Evolutionary conservation across 2,888 invertebrate genomes (phyloP).

Genomic region (Lottia scabra): DNA sequence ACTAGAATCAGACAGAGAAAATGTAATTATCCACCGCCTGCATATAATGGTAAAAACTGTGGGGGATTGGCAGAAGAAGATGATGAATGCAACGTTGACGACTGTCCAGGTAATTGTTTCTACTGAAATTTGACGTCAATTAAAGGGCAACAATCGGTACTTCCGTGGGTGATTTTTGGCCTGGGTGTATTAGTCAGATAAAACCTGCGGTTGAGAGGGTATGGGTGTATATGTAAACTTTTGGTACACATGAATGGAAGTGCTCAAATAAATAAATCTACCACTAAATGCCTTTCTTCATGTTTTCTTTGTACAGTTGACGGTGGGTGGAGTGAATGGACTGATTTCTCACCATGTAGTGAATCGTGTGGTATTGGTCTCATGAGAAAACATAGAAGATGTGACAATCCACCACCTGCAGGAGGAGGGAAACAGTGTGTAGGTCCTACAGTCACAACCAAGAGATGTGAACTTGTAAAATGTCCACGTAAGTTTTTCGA

Average conservation of each 20-base stretch:
- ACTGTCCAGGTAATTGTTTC: conserved; percentile 48
- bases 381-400: conserved; percentile 48
- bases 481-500: conserved; percentile 56
- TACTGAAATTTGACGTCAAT: too few relatives aligned
- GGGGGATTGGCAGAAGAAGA: conserved; percentile 36
- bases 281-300: background rate
- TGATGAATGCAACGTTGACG: conserved; percentile 48
- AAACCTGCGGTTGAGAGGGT: too few relatives aligned
- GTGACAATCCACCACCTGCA: conserved; percentile 57
- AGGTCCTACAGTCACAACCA: conserved; percentile 37
- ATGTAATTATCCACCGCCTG: conserved; percentile 60
- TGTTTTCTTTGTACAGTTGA: conserved; percentile 44
- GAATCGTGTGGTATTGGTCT: conserved; percentile 60
- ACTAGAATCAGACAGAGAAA: conserved; percentile 44
- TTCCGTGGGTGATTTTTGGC: too few relatives aligned
- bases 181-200: too few relatives aligned
- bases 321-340: conserved; percentile 63
- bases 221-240: too few relatives aligned
- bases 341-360: conserved; percentile 54
- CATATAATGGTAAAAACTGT: conserved; percentile 52
- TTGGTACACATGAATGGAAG: too few relatives aligned
- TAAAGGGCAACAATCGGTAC: too few relatives aligned
- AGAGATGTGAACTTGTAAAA: conserved; percentile 52
- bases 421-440: conserved; percentile 54
- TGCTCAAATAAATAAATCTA: too few relatives aligned